Base-by-base conservation (phyloP, 2,888 invertebrate species). In the Acrocera orbiculus region DNA sequence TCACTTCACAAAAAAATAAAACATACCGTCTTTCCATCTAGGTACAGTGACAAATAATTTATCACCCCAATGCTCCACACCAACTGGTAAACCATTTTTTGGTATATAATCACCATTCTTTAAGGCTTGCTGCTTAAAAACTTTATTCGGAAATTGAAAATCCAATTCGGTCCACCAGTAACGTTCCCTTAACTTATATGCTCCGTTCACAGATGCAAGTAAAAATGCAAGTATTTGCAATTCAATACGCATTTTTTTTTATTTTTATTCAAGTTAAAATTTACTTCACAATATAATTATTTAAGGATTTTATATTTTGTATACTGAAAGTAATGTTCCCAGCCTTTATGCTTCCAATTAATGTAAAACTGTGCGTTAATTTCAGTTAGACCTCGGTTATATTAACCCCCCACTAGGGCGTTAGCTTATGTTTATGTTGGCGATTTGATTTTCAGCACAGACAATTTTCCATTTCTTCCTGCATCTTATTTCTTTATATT, bases 41-140 rank as follows among this genome's bases (percentile, higher is more conserved):
- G 86, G 86, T 3, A 85, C 76, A 8, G 74, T 73, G 16, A 86
- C 71, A 53, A 85, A 86, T n/a, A 86, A 63, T 45, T 80, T 82
- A 50, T 81, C 74, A 40, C 65, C 67, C 74, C 76, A 82, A 38
- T 81, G 63, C 54, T 86, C 85, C 17, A 86, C 71, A 14, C 85
- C 86, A 2, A 83, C 81, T 0, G 85, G 83, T 2, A 83, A 61
- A 32, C 72, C 79, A 51, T 85, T 85, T 50, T 78, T 76, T 0
- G 79, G 81, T 8, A 77, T 67, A 43, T 73, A 74, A 29, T 70
- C 70, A 5, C 75, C 75, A 1, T 66, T 67, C 24, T 65, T 53
- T 7, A 81, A 56, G 0, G 78, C 80, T 40, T 70, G 64, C 42
- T 70, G 66, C 47, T 73, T 69, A 7, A 68, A 60, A 31, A 62